Conservation (phyloP, 2,797 vertebrate species). For the Lithobates sylvaticus region DNA sequence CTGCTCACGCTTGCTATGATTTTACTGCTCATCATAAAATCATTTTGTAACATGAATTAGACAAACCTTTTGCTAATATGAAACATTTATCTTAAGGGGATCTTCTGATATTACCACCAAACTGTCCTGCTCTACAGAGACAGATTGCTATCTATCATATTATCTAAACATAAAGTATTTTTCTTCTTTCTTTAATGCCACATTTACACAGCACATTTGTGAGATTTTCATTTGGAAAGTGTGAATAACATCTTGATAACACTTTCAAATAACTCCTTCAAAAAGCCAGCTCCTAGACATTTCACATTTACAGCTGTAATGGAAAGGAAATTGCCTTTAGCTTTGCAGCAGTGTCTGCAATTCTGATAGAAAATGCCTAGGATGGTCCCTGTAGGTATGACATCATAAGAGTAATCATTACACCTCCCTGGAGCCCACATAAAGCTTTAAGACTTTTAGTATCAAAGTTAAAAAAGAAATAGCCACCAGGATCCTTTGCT, state of each 20-base stretch:
- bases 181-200: constrained; percentile 40
- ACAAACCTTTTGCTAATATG: constrained; percentile 20
- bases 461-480: not conserved
- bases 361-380: constrained; percentile 50
- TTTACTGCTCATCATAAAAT: not conserved
- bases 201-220: constrained; percentile 55
- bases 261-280: constrained; percentile 61
- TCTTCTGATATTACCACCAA: not conserved
- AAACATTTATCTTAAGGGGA: not conserved
- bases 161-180: constrained; percentile 46
- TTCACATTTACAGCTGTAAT: constrained; percentile 63
- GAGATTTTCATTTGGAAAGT: constrained; percentile 60
- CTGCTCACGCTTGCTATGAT: not conserved
- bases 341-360: constrained; percentile 45
- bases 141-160: constrained; percentile 31
- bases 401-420: constrained; percentile 54
- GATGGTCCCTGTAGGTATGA: constrained; percentile 47
- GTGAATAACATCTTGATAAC: constrained; percentile 63
- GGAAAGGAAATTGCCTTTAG: constrained; percentile 62
- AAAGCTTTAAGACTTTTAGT: constrained; percentile 13
- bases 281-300: constrained; percentile 56
- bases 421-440: constrained; percentile 29
- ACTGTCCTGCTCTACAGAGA: constrained; percentile 2
- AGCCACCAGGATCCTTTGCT: not conserved
- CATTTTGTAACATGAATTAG: not conserved